Evolutionary conservation across 23 tunicate genomes (phyloP).

Genomic region (Trididemnum nubilum): DNA sequence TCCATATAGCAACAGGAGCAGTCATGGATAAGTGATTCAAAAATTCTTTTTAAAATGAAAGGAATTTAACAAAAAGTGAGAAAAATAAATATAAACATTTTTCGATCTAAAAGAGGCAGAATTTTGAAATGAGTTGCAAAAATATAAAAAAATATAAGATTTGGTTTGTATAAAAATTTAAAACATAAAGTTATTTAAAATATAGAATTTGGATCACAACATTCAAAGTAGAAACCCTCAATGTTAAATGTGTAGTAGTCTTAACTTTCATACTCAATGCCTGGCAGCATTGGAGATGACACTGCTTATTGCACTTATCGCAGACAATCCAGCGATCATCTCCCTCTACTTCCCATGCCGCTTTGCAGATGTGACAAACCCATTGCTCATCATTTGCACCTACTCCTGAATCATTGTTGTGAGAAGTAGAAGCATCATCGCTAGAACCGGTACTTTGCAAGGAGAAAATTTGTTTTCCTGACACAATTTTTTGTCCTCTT

Average conservation of each 20-base stretch:
- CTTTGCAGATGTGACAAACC: not conserved
- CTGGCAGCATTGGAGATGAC: slow-evolving; percentile 22
- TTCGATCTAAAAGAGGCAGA: too few relatives aligned
- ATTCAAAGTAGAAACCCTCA: not conserved
- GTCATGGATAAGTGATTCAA: too few relatives aligned
- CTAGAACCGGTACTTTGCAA: not conserved
- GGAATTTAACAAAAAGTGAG: too few relatives aligned
- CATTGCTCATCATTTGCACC: slow-evolving; percentile 1
- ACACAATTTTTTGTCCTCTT: slow-evolving; percentile 13
- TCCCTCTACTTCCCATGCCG: slow-evolving; percentile 18
- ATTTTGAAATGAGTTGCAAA: too few relatives aligned
- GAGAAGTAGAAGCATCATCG: slow-evolving; percentile 1
- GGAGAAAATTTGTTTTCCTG: not conserved
- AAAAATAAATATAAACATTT: too few relatives aligned
- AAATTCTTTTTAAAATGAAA: too few relatives aligned
- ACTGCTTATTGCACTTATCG: not conserved
- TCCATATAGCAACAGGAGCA: too few relatives aligned
- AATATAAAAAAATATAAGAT: too few relatives aligned
- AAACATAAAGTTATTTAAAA: too few relatives aligned
- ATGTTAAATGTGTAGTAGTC: not conserved
- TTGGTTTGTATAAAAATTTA: too few relatives aligned
- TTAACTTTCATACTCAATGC: not conserved
- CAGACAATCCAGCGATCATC: slow-evolving; percentile 27
- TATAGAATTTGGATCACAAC: too few relatives aligned
- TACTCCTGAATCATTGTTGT: not conserved